Conservation (phyloP, 2,888 invertebrate species). For the Ochropacha duplaris region DNA sequence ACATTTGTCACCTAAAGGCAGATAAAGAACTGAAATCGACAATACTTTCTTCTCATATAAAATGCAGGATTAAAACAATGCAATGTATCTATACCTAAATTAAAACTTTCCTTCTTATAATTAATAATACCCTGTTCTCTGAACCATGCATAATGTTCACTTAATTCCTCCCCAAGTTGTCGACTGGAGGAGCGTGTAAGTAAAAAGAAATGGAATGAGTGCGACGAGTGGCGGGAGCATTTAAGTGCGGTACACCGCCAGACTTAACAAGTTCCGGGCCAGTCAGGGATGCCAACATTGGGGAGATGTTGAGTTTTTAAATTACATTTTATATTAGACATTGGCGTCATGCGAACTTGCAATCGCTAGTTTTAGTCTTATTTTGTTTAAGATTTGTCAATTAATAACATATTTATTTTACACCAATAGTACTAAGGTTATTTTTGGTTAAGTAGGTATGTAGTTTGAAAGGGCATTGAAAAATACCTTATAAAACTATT, state of each 20-base stretch:
- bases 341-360: too few relatives aligned
- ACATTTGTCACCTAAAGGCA: too few relatives aligned
- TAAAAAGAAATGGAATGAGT: constrained; percentile 38
- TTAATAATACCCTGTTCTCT: background rate
- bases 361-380: too few relatives aligned
- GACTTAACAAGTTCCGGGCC: constrained; percentile 25
- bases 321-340: background rate
- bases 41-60: too few relatives aligned
- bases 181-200: constrained; percentile 16
- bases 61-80: background rate
- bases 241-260: constrained; percentile 42
- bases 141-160: background rate
- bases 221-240: constrained; percentile 29
- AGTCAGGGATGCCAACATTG: constrained; percentile 30
- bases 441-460: too few relatives aligned
- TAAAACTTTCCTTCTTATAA: background rate
- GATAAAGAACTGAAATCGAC: too few relatives aligned
- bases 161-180: background rate
- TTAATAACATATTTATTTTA: too few relatives aligned
- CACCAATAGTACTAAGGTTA: too few relatives aligned
- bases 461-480: too few relatives aligned
- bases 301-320: constrained; percentile 10
- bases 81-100: background rate
- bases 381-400: too few relatives aligned
- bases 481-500: too few relatives aligned